Evolutionary conservation across 2,797 vertebrate species (phyloP).

Genomic region (Aerospiza tachiro): DNA sequence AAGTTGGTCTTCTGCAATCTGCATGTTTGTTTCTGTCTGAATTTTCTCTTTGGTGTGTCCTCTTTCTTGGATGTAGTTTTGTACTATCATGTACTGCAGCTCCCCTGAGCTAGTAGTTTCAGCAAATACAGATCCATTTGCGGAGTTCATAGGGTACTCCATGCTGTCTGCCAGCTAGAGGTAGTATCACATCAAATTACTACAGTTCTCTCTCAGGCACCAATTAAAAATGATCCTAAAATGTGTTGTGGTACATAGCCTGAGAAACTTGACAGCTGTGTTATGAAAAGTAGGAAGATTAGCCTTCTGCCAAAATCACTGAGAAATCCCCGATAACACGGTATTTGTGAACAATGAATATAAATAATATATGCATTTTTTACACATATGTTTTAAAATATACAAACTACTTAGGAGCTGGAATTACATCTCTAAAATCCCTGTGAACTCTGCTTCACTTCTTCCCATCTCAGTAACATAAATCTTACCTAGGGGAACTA

Average conservation of each 20-base stretch:
- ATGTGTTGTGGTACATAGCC: background rate
- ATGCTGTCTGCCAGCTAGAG: background rate
- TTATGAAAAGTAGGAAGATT: background rate
- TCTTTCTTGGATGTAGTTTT: background rate
- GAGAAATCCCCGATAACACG: background rate
- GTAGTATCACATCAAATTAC: background rate
- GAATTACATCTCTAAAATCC: background rate
- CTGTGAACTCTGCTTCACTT: background rate
- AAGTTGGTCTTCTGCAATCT: background rate
- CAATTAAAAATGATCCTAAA: background rate
- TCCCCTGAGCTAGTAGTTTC: background rate
- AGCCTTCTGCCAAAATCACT: background rate
- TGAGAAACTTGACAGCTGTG: background rate
- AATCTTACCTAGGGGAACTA: slow-evolving; percentile 6
- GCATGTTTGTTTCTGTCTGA: background rate
- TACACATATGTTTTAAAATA: background rate
- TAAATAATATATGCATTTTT: background rate
- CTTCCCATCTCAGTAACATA: background rate
- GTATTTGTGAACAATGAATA: background rate
- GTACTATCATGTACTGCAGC: background rate
- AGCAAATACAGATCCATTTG: background rate
- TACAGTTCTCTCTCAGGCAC: background rate
- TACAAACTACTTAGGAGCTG: background rate
- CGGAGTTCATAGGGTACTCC: background rate
- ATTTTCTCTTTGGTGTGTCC: background rate